Percentiles rank a stretch among this genome's conserved stretches.
These are phyloP conservation scores for Leucopternis melanops DNA, from an alignment of 2,113 vertebrate genomes.

Conservation along the genomic window DNA sequence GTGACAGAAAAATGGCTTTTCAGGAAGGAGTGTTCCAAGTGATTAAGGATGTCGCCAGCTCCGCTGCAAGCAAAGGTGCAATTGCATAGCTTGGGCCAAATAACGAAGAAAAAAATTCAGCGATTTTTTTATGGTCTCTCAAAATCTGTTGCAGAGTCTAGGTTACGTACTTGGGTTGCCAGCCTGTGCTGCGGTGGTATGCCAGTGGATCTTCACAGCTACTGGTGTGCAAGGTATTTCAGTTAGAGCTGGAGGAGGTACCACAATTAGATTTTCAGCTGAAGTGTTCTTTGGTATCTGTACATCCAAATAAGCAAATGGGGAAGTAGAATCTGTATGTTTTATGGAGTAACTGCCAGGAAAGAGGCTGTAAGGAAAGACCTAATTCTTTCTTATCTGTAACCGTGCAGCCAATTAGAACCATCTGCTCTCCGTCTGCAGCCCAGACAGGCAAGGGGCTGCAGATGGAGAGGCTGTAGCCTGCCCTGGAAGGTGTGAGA, in stretches of 20 bases:
- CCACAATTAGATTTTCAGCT: neutral
- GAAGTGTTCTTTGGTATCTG: neutral
- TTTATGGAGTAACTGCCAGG: neutral
- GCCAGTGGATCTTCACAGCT: neutral
- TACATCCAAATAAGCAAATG: neutral
- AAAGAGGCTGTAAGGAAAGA: neutral
- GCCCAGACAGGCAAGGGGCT: neutral
- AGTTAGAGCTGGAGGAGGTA: neutral
- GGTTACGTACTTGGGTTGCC: neutral
- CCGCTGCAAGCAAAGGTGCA: neutral
- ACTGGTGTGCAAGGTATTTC: neutral
- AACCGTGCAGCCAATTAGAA: slow-evolving; percentile 7
- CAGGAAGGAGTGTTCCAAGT: neutral
- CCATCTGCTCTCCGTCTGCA: slow-evolving; percentile 32
- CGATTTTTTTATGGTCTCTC: neutral
- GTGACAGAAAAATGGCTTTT: neutral
- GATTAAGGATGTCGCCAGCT: neutral
- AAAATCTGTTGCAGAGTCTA: neutral
- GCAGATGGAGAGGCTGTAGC: slow-evolving; percentile 49
- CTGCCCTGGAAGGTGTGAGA: slow-evolving; percentile 28
- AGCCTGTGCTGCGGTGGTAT: neutral
- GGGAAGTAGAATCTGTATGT: neutral
- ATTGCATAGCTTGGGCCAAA: neutral
- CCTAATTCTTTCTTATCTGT: slow-evolving; percentile 8
- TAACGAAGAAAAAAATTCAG: neutral